Evolutionary conservation across 2,113 vertebrate species (phyloP), one percentile per base, ranked within the genome.

Genomic region (Cariama cristata): DNA sequence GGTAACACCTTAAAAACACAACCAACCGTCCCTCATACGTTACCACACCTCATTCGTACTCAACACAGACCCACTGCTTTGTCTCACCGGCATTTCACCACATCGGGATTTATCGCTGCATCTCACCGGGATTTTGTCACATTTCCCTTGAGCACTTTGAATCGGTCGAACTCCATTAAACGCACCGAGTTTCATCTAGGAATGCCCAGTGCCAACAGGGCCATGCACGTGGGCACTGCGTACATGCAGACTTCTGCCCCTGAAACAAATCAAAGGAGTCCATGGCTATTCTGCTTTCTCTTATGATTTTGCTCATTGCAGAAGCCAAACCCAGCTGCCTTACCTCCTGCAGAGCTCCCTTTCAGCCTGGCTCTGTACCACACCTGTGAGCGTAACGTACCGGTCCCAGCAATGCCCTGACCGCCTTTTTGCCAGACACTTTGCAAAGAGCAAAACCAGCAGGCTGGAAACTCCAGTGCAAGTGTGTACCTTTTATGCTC

Each of bases 201-300:
- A 8, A 26, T 3, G 9, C 30, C 7, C 38, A 8, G 9, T 4
- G 33, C 45, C 24, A 56, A 4, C 21, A 30, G 53, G 17, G 72
- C 56, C 5, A 2, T 0, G 2, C 10, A 0, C 2, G 12, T 2
- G 8, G 47, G 84, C 42, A 23, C 80, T 3, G 35, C 28, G 50
- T 23, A 49, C n/a, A 0, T 1, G 35, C 33, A 30, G 38, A 47
- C 28, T 49, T 50, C 44, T 69, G 81, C 19, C 30, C 44, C 52
- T 38, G 47, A 20, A 49, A 49, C 16, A 17, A 47, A 60, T 8
- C 35, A 8, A 26, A 74, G 40, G 1, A 1, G 7, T 18, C 60
- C 40, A 7, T 0, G 4, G 22, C 42, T 88, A 2, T 60, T 44
- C 33, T 64, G 24, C 56, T 27, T 50, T 49, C 56, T 19, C 26